phyloP scores from a whole-genome alignment of 2,113 vertebrate species.

The Anseranas semipalmata region DNA sequence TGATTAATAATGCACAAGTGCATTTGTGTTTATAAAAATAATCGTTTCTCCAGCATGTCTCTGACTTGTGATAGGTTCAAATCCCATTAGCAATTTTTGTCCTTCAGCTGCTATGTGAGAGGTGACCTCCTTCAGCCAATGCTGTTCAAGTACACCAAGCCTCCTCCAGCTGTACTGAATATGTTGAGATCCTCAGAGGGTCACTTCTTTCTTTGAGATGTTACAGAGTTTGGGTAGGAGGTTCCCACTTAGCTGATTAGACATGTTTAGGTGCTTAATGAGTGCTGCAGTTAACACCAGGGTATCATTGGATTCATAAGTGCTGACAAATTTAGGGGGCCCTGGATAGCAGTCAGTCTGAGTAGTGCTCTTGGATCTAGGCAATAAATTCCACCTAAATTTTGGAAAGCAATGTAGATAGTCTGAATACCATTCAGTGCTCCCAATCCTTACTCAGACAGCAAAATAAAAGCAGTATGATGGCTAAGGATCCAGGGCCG shows the following conservation, averaged over 20 bases:
- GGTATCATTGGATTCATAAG: not conserved
- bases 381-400: not conserved
- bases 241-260: not conserved
- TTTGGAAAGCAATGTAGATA: not conserved
- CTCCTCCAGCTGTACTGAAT: not conserved
- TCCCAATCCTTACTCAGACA: not conserved
- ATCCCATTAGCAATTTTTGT: not conserved
- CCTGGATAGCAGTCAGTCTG: not conserved
- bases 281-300: not conserved
- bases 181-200: not conserved
- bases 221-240: not conserved
- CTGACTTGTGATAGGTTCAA: not conserved
- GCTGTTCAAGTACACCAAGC: not conserved
- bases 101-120: not conserved
- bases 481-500: not conserved
- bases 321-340: not conserved
- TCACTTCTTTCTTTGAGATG: not conserved
- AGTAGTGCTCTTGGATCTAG: not conserved
- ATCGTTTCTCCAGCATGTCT: accelerated
- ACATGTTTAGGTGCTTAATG: not conserved
- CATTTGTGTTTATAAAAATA: not conserved
- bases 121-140: not conserved
- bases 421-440: not conserved
- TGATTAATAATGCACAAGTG: not conserved
- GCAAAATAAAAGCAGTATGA: not conserved